Evolutionary conservation across 2,888 invertebrate species (phyloP).

Genomic region (Eupithecia inturbata): DNA sequence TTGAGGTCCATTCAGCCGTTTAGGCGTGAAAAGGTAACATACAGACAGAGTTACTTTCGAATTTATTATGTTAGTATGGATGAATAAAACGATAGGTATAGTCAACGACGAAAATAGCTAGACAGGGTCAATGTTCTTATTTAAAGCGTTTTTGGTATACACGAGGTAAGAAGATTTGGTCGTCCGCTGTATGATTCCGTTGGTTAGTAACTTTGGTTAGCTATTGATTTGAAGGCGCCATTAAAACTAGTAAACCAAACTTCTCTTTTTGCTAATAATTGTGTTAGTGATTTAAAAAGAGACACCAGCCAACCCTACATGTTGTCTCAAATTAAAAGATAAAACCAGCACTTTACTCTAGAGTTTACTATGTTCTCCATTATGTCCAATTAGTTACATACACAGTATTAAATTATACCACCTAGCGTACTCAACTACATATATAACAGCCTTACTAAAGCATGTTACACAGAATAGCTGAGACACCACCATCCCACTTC

Average conservation of each 20-base stretch:
- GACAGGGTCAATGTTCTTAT: not conserved
- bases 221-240: not conserved
- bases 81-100: not conserved
- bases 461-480: constrained; percentile 13
- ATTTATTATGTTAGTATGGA: too few species aligned
- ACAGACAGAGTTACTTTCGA: too few species aligned
- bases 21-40: too few species aligned
- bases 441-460: not conserved
- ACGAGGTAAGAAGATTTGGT: not conserved
- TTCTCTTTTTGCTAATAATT: not conserved
- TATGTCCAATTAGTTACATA: constrained; percentile 20
- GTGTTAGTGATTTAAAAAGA: not conserved
- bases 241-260: not conserved
- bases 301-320: not conserved
- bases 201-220: not conserved
- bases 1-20: too few species aligned
- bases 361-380: constrained; percentile 10
- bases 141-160: not conserved
- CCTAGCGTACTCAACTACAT: not conserved
- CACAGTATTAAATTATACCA: constrained; percentile 23
- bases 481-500: not conserved
- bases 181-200: not conserved
- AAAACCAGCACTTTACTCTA: not conserved
- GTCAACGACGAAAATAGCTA: not conserved
- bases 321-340: not conserved